These are phyloP conservation scores for Cabera pusaria DNA, from an alignment of 2,888 invertebrate species.

Conservation along the genomic window DNA sequence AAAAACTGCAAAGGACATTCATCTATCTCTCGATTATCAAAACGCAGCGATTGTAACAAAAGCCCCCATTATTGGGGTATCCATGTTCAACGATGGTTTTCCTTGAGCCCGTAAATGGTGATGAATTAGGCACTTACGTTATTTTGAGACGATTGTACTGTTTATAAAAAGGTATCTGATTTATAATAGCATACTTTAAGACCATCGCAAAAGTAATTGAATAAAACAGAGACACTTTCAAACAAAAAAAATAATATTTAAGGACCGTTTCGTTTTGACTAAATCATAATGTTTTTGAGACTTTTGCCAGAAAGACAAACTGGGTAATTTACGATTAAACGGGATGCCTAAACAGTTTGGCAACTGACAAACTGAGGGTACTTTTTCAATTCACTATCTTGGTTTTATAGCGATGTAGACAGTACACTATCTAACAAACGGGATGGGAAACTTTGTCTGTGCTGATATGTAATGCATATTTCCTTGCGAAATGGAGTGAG, in stretches of 20 bases:
- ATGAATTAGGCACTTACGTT: too few relatives aligned
- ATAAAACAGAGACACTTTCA: slow-evolving; percentile 21
- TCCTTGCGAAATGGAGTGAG: too few relatives aligned
- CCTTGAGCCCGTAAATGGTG: too few relatives aligned
- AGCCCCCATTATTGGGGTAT: too few relatives aligned
- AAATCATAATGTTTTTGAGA: slow-evolving; percentile 9
- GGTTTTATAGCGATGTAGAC: slow-evolving; percentile 7
- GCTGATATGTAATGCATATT: too few relatives aligned
- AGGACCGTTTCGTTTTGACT: slow-evolving; percentile 9
- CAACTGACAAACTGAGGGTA: slow-evolving; percentile 39
- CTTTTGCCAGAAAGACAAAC: slow-evolving; percentile 7
- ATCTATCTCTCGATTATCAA: too few relatives aligned
- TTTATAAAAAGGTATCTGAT: not conserved
- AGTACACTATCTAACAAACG: not conserved
- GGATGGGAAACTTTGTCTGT: too few relatives aligned
- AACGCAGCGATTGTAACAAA: too few relatives aligned
- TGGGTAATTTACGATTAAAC: slow-evolving; percentile 20
- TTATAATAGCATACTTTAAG: slow-evolving; percentile 5
- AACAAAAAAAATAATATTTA: slow-evolving; percentile 9
- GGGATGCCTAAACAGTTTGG: slow-evolving; percentile 34
- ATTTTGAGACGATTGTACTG: too few relatives aligned
- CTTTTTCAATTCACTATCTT: slow-evolving; percentile 46
- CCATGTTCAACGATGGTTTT: too few relatives aligned
- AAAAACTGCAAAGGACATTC: too few relatives aligned
- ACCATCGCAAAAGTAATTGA: slow-evolving; percentile 8